Evolutionary conservation across 2,888 invertebrate genomes (phyloP), one percentile per base, ranked within the genome.

Genomic region (Hypercompe scribonia): DNA sequence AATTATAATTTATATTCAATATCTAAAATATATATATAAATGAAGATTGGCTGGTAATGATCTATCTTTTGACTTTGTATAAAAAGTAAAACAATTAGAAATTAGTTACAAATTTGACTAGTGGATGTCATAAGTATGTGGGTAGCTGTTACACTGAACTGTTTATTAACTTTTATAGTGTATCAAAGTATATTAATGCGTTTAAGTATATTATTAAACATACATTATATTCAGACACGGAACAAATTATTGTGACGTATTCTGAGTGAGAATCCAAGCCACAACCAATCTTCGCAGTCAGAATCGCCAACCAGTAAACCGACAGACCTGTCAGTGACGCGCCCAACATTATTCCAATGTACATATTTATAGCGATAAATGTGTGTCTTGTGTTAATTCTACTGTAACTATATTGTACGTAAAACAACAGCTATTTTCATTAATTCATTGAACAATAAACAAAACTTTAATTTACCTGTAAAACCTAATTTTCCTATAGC

Each of bases 401-500:
- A 46, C 42, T 42, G 21, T 46, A 5, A 10, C 1, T 36, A 36
- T 36, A 3, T 42, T 42, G 11, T 42, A 10, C 13, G 13, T 46
- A 46, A 46, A 42, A 46, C 1, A 46, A 42, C 15, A 42, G 15
- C 18, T 18, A 4, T 42, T 42, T 42, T 3, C 15, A 18, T 15
- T 21, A 46, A 46, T 21, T 50, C 50, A 24, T 50, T 50, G 24
- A 50, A 58, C 28, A 58, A 58, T 15, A 58, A 58, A 58, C 31
- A 69, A 74, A 63, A 31, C 31, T 31, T 42, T 15, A 36, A 63
- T 67, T 24, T 50, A 65, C 3, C 54, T 61, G 21, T 36, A 67
- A 74, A 66, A 31, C 50, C n/a, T 11, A 46, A 42, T 33, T 65
- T 69, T 46, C 58, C 58, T 70, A 15, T 70, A 70, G 63, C 66